These are phyloP conservation scores for Orestias chungarensis DNA, from an alignment of 2,797 vertebrate species.

Conservation along the genomic window DNA sequence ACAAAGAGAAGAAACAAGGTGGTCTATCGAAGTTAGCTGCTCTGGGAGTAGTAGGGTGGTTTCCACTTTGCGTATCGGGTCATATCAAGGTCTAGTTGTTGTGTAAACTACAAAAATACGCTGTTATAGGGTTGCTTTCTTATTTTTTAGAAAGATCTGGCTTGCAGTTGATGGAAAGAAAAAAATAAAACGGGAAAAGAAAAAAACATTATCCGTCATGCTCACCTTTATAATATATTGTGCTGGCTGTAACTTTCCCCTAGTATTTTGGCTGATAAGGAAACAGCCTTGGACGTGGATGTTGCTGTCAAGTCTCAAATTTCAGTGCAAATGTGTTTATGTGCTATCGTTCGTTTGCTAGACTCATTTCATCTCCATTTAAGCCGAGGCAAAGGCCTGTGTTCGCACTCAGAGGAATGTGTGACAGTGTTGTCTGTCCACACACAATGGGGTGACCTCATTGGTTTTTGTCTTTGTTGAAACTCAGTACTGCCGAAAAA, in stretches of 20 bases:
- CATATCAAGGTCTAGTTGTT: no score
- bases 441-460: constrained; percentile 78
- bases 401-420: constrained; percentile 55
- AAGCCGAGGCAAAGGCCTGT: constrained; percentile 23
- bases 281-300: constrained; percentile 28
- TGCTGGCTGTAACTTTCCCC: constrained; percentile 40
- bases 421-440: constrained; percentile 55
- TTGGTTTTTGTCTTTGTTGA: constrained; percentile 59
- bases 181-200: constrained; percentile 63
- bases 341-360: constrained; percentile 1
- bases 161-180: constrained; percentile 60
- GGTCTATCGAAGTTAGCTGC: no score
- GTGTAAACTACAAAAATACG: no score
- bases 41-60: no score
- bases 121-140: no score
- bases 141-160: no score
- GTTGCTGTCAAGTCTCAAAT: constrained; percentile 32
- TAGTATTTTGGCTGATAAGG: constrained; percentile 42
- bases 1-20: no score
- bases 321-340: constrained; percentile 38
- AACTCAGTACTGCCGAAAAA: constrained; percentile 55
- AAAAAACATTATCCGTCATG: constrained; percentile 43
- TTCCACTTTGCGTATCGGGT: no score
- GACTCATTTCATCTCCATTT: constrained; percentile 26
- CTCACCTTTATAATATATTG: constrained; percentile 48